Evolutionary conservation across 92 coral and sea anemone genomes (phyloP).

Genomic region (Desmophyllum pertusum): DNA sequence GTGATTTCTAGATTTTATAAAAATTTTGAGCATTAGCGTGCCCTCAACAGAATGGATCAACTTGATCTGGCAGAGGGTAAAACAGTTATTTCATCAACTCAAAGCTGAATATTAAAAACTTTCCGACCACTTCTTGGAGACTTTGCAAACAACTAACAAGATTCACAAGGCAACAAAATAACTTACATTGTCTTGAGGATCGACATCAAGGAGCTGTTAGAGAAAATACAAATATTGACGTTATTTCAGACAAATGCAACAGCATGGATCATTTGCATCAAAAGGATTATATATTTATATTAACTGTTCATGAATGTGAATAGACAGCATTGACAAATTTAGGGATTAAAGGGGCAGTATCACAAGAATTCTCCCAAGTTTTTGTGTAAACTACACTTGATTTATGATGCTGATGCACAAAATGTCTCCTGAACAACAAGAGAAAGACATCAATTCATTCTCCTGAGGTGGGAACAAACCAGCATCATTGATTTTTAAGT

Average conservation of each 20-base stretch:
- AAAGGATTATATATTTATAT: too few species aligned
- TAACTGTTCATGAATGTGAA: too few species aligned
- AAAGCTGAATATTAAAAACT: not conserved
- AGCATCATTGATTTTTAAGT: too few species aligned
- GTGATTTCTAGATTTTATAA: not conserved
- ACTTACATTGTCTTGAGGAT: constrained; percentile 96
- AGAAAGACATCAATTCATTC: too few species aligned
- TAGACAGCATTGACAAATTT: too few species aligned
- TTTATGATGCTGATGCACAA: too few species aligned
- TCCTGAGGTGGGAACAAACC: too few species aligned
- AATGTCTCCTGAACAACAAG: too few species aligned
- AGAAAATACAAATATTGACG: constrained; percentile 4
- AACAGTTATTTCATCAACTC: not conserved
- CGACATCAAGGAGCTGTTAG: constrained; percentile 89
- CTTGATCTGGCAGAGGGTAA: not conserved
- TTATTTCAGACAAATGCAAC: not conserved
- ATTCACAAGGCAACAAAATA: not conserved
- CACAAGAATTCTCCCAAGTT: too few species aligned
- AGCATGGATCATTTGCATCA: not conserved
- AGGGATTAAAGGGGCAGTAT: too few species aligned
- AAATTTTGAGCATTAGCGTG: not conserved
- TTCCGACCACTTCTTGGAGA: not conserved
- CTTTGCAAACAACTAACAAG: not conserved
- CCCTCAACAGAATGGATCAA: not conserved
- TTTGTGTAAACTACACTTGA: too few species aligned